Conservation (phyloP, 2,113 vertebrate genomes). For the Strix aluco region DNA sequence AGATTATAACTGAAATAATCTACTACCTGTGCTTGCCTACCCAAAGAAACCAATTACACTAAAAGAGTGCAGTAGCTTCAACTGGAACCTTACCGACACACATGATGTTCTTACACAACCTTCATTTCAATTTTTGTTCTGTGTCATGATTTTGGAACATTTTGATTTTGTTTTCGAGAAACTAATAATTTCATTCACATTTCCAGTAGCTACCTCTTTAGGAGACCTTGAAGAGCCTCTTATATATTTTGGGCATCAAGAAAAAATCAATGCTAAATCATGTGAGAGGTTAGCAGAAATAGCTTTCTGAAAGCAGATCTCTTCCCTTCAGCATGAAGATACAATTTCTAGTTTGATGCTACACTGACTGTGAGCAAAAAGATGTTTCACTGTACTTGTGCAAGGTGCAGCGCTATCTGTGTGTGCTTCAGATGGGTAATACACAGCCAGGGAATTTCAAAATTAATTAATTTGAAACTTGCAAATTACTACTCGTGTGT, state of each 20-base stretch:
- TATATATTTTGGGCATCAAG: neutral
- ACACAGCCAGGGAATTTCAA: neutral
- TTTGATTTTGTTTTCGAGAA: neutral
- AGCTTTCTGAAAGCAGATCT: neutral
- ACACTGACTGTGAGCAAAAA: neutral
- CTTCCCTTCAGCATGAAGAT: neutral
- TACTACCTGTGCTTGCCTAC: neutral
- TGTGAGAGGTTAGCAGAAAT: neutral
- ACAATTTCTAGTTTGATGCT: neutral
- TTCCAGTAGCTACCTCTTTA: neutral
- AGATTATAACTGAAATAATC: neutral
- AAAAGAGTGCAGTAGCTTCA: neutral
- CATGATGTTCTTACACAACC: neutral
- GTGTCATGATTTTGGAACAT: neutral
- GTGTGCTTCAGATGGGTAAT: neutral
- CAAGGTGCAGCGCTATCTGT: neutral
- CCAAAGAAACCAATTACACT: neutral
- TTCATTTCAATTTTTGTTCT: neutral
- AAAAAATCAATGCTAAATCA: neutral
- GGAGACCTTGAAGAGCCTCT: neutral
- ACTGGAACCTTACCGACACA: neutral
- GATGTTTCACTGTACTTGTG: neutral
- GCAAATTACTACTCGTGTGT: neutral
- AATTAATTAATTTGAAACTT: neutral
- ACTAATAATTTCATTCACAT: neutral